Conservation (phyloP, 2,113 vertebrate genomes). For the Psittacula cyanocephala region DNA sequence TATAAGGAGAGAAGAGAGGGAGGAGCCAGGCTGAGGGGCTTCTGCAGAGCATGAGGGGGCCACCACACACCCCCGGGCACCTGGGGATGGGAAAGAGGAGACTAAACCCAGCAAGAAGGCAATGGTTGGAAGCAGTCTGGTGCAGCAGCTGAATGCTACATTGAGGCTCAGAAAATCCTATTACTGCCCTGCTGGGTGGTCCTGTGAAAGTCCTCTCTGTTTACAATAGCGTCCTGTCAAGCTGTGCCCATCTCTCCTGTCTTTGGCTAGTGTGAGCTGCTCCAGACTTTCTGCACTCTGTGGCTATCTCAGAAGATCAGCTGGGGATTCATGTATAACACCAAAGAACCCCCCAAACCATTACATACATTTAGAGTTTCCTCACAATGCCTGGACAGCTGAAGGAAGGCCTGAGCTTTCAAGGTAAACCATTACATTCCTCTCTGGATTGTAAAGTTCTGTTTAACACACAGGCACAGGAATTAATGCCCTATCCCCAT, state of each 20-base stretch:
- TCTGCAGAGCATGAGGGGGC: background rate
- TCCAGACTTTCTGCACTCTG: background rate
- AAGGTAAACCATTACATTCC: background rate
- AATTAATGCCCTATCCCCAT: background rate
- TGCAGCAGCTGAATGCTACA: background rate
- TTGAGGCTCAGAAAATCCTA: background rate
- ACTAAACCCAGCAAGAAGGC: background rate
- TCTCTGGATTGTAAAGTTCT: background rate
- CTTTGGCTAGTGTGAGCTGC: background rate
- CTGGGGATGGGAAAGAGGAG: background rate
- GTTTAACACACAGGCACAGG: background rate
- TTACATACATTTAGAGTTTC: background rate
- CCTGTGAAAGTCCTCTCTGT: background rate
- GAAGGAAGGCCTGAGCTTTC: background rate
- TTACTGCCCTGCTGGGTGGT: background rate
- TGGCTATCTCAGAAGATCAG: background rate
- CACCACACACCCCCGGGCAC: background rate
- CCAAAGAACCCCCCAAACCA: background rate
- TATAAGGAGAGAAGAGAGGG: background rate
- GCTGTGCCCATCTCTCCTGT: background rate
- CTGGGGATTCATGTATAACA: no score
- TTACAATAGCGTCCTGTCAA: background rate
- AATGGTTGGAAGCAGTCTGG: background rate
- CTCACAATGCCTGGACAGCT: background rate
- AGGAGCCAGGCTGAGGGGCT: conserved; percentile 35